A percentile compares a stretch with the other conserved stretches of the same genome.
These are phyloP conservation scores for Desmodus rotundus DNA, from an alignment of 2,113 vertebrate species.

Conservation along the genomic window DNA sequence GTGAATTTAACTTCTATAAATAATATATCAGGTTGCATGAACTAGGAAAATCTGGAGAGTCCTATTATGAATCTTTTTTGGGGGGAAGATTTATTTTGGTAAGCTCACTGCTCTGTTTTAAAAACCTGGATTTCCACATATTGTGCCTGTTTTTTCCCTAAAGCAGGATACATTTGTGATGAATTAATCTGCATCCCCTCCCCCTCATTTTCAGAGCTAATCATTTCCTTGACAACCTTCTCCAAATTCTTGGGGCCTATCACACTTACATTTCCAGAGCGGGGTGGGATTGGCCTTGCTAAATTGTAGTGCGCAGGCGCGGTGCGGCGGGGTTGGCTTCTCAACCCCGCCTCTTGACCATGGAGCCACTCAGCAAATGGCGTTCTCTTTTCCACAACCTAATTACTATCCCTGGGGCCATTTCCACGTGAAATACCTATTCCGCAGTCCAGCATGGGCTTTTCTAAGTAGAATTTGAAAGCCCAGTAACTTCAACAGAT, in stretches of 20 bases:
- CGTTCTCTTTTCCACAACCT: not conserved
- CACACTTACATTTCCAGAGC: not conserved
- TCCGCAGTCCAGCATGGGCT: not conserved
- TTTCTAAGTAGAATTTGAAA: conserved; percentile 18
- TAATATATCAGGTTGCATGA: not conserved
- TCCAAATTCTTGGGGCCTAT: not conserved
- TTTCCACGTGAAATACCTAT: not conserved
- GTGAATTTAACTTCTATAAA: not conserved
- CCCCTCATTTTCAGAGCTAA: not conserved
- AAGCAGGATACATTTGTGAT: not conserved
- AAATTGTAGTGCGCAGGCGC: not conserved
- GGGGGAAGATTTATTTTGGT: not conserved
- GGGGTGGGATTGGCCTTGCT: not conserved
- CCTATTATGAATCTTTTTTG: not conserved
- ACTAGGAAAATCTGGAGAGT: not conserved
- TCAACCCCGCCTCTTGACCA: not conserved
- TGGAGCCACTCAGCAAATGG: not conserved
- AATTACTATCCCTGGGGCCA: not conserved
- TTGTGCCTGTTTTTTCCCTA: not conserved
- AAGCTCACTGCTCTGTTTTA: not conserved
- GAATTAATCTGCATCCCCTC: not conserved
- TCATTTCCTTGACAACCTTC: not conserved
- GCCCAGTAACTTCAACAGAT: not conserved
- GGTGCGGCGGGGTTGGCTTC: not conserved
- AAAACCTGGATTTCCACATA: not conserved